Conservation (phyloP, 2,888 invertebrate species). For the Abrostola triplasia region DNA sequence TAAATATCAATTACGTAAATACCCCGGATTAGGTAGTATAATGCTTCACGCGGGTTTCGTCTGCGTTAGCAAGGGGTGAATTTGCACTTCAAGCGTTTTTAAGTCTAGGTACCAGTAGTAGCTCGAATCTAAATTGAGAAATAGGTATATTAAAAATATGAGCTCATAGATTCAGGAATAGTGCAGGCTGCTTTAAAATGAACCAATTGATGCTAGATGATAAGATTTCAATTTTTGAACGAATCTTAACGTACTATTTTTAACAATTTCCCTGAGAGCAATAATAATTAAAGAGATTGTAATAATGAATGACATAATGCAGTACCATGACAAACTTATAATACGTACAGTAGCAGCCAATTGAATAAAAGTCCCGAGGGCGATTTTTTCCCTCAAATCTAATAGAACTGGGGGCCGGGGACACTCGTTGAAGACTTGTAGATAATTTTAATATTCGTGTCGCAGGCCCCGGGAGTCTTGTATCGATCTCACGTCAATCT, state of each 20-base stretch:
- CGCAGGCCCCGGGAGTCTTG: constrained; percentile 67
- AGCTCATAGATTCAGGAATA: no score
- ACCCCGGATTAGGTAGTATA: constrained; percentile 76
- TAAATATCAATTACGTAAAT: constrained; percentile 88
- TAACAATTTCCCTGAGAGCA: background rate
- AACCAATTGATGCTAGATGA: no score
- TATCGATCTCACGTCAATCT: constrained; percentile 69
- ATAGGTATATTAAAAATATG: no score
- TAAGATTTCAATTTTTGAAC: no score
- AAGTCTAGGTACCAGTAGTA: constrained; percentile 2
- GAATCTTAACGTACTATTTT: background rate
- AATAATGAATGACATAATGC: constrained; percentile 29
- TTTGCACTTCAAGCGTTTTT: constrained; percentile 51
- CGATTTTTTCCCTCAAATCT: constrained; percentile 74
- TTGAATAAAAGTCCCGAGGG: constrained; percentile 81
- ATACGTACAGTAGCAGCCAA: constrained; percentile 73
- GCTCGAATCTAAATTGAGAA: background rate
- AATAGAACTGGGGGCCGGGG: constrained; percentile 71
- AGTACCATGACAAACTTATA: constrained; percentile 55
- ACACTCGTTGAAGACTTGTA: constrained; percentile 69
- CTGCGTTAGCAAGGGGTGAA: constrained; percentile 62
- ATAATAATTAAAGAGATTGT: constrained; percentile 17
- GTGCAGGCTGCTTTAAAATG: no score
- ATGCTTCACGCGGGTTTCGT: constrained; percentile 59
- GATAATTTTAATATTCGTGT: constrained; percentile 84